Conservation (phyloP, 1,140 invertebrate genomes). For the Drosophila paulistorum region DNA sequence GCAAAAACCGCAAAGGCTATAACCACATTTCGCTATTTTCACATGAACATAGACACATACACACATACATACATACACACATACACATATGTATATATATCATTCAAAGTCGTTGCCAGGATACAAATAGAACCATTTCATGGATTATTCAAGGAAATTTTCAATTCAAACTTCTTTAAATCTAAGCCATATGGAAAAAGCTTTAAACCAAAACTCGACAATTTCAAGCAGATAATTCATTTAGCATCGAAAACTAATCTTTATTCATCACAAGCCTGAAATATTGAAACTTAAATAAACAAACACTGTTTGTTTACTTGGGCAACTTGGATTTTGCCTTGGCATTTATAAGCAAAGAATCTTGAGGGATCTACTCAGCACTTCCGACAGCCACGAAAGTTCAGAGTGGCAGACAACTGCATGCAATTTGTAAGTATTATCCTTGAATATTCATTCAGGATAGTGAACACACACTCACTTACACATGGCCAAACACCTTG, state of each 20-base stretch:
- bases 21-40: not conserved
- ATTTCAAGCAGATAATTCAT: too few relatives aligned
- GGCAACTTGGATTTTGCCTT: not conserved
- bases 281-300: not conserved
- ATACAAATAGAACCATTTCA: not conserved
- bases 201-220: too few relatives aligned
- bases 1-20: too few relatives aligned
- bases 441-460: slow-evolving; percentile 34
- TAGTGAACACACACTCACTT: slow-evolving; percentile 13
- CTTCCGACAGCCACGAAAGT: slow-evolving; percentile 16
- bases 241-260: not conserved
- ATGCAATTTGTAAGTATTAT: slow-evolving; percentile 48
- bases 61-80: too few relatives aligned
- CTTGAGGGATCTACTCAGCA: not conserved
- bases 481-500: not conserved
- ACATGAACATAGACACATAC: too few relatives aligned
- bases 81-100: too few relatives aligned
- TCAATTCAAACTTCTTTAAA: not conserved
- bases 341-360: not conserved
- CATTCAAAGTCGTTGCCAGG: not conserved
- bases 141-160: too few relatives aligned
- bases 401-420: slow-evolving; percentile 39
- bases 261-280: not conserved
- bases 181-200: too few relatives aligned
- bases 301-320: not conserved